These are phyloP conservation scores for Sternotherus odoratus DNA, from an alignment of 2,797 vertebrate genomes.

Conservation along the genomic window DNA sequence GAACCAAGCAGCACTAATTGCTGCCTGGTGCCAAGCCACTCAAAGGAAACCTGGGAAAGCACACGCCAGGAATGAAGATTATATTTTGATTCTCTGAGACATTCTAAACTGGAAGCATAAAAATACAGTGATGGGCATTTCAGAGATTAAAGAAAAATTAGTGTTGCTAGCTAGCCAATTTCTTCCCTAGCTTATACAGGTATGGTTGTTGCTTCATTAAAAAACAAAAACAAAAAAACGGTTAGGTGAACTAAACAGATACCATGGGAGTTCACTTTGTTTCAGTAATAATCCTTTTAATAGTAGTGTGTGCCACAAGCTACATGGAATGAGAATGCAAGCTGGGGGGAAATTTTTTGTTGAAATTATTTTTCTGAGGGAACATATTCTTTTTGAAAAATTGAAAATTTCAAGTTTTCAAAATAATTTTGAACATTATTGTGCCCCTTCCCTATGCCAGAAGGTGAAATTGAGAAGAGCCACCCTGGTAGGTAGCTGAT, in stretches of 20 bases:
- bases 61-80: background rate
- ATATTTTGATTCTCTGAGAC: constrained; percentile 10
- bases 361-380: background rate
- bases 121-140: background rate
- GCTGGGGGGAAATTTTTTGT: background rate
- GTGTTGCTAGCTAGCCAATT: background rate
- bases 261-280: background rate
- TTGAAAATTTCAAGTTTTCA: background rate
- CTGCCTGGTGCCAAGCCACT: constrained; percentile 1
- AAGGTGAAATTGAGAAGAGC: background rate
- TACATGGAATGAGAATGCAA: background rate
- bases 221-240: constrained; percentile 3
- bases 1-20: constrained; percentile 58
- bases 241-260: background rate
- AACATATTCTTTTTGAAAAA: background rate
- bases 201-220: background rate
- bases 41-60: constrained; percentile 26
- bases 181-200: background rate
- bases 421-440: background rate
- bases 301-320: background rate
- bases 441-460: fast-evolving
- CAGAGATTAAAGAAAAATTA: constrained; percentile 6
- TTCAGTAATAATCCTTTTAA: background rate
- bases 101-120: background rate
- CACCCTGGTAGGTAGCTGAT: background rate